Evolutionary conservation across 2,113 vertebrate species (phyloP).

Genomic region (Thamnophis sirtalis): DNA sequence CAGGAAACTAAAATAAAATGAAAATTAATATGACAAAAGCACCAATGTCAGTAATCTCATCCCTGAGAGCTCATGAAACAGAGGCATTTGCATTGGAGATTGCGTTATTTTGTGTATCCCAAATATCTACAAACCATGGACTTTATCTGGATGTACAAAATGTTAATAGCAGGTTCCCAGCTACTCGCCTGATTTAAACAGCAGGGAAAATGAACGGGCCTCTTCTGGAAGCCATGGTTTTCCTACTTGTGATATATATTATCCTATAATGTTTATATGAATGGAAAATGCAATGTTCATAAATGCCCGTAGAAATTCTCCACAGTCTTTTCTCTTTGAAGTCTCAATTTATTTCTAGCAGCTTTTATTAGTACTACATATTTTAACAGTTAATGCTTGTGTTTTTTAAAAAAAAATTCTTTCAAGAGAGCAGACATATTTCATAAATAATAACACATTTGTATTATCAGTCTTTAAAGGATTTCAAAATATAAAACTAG

Average conservation of each 20-base stretch:
- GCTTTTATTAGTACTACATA: background rate
- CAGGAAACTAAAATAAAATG: background rate
- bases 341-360: background rate
- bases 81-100: background rate
- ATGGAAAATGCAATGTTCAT: background rate
- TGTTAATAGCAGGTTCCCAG: background rate
- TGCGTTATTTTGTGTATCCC: background rate
- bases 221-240: background rate
- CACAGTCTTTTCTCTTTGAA: background rate
- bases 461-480: background rate
- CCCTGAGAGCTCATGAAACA: background rate
- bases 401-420: background rate
- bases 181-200: background rate
- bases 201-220: background rate
- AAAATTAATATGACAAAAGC: background rate
- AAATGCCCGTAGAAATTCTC: background rate
- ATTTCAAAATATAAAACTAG: background rate
- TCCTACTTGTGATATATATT: background rate
- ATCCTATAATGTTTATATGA: background rate
- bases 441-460: background rate
- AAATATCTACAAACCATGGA: background rate
- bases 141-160: background rate
- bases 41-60: background rate
- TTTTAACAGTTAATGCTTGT: background rate
- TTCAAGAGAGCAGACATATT: background rate